Evolutionary conservation across 1,140 invertebrate species (phyloP).

Genomic region (Lerema accius): DNA sequence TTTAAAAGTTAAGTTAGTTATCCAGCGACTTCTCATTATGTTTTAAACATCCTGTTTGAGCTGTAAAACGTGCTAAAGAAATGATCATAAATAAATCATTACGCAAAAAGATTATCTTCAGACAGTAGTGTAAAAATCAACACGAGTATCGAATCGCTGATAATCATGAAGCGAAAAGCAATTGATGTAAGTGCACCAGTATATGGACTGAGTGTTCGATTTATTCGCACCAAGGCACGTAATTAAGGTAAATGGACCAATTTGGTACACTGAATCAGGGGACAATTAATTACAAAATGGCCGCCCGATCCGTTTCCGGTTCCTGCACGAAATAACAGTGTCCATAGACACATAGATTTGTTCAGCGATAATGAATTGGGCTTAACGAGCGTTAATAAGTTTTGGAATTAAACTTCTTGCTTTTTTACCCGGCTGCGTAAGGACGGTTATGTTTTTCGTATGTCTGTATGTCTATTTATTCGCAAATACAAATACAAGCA

Average conservation of each 20-base stretch:
- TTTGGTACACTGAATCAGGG: conserved; percentile 46
- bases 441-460: too few species aligned
- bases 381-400: neutral
- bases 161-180: conserved; percentile 32
- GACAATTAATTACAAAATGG: conserved; percentile 47
- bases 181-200: conserved; percentile 47
- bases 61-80: too few species aligned
- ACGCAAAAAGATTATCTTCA: too few species aligned
- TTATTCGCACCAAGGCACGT: conserved; percentile 49
- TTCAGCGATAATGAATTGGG: conserved; percentile 12
- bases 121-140: too few species aligned
- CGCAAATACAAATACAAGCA: too few species aligned
- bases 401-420: too few species aligned
- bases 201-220: conserved; percentile 48
- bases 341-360: conserved; percentile 11
- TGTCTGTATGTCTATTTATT: too few species aligned
- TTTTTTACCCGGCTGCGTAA: too few species aligned
- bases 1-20: too few species aligned
- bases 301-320: conserved; percentile 25
- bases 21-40: too few species aligned
- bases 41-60: too few species aligned
- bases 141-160: conserved; percentile 1
- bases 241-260: conserved; percentile 51
- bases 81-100: too few species aligned
- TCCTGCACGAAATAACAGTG: conserved; percentile 24